Base-by-base conservation (phyloP, 2,888 invertebrate species). In the Prostheceraeus crozeri region DNA sequence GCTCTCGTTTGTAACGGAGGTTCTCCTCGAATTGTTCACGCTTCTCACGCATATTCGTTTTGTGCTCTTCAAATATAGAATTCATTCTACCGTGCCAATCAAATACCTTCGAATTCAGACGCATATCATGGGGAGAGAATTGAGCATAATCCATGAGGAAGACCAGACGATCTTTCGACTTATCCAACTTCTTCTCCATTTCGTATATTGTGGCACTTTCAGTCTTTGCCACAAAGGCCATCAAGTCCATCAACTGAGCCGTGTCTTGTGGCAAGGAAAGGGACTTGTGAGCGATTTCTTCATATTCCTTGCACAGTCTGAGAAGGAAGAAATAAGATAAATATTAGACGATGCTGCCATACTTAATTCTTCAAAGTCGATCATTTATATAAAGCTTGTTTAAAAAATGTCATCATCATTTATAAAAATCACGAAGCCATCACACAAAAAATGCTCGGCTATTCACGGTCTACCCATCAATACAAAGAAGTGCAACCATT, bases 11-110 rank as follows among this genome's bases (percentile, higher is more conserved):
- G 68, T 81, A 83, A 75, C 84, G 84, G 2, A 93, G 80, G 2
- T 82, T 77, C 46, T 85, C 85, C 77, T 93, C 87, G 74, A 87
- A 93, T 71, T 93, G 90, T 3, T 82, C 79, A 35, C 83, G 84
- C 80, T 91, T 91, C 62, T 84, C 83, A 10, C 84, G 84, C 30
- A 88, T 82, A 63, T 89, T 85, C 35, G 81, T 80, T 66, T 84
- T 82, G 74, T 88, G 85, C 67, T 91, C 86, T 62, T 87, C 85
- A 65, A 93, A 83, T 2, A 90, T 82, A 40, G 83, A 82, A 0
- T 85, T 82, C 81, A 93, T 83, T 52, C 85, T 82, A 25, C 85
- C 80, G 70, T 87, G 86, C 89, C 89, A 90, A 64, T 86, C 84
- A 70, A 87, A 89, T 0, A 87, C 60, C 35, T 35, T 56, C 8